Evolutionary conservation across 2,797 vertebrate genomes (phyloP).

Genomic region (Hoplostethus atlanticus): DNA sequence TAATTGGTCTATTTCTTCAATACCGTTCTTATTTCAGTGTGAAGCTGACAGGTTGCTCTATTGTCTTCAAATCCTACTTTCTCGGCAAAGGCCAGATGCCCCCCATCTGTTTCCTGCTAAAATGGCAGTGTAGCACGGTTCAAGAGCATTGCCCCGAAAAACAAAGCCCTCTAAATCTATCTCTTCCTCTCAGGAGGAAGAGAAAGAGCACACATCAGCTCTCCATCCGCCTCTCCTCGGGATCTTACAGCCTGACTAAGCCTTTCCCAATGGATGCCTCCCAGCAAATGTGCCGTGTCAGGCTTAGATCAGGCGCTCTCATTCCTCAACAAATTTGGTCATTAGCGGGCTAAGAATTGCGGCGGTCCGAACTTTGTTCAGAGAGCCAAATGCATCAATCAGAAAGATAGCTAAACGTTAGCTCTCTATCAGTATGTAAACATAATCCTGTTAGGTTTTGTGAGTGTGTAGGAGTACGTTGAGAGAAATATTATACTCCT

Average conservation of each 20-base stretch:
- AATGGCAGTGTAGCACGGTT: constrained; percentile 52
- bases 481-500: neutral
- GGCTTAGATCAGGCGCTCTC: constrained; percentile 32
- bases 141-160: constrained; percentile 59
- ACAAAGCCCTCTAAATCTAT: constrained; percentile 68
- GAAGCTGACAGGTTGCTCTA: constrained; percentile 30
- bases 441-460: constrained; percentile 9
- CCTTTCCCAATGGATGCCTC: constrained; percentile 60
- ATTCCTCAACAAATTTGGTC: constrained; percentile 42
- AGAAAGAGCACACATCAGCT: constrained; percentile 60
- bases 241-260: constrained; percentile 59
- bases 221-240: constrained; percentile 42
- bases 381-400: constrained; percentile 32
- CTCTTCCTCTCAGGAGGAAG: constrained; percentile 65
- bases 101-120: constrained; percentile 71
- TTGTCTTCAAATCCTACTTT: constrained; percentile 35
- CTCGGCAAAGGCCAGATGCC: constrained; percentile 32
- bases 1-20: neutral
- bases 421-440: constrained; percentile 34
- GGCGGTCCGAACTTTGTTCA: constrained; percentile 28
- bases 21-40: constrained; percentile 2
- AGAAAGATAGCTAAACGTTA: constrained; percentile 34
- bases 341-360: constrained; percentile 22
- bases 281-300: constrained; percentile 62
- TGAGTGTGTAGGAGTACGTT: neutral